Percentiles rank a stretch among this genome's conserved stretches.
Evolutionary conservation across 2,888 invertebrate species (phyloP).

Genomic region (Diaperis boleti): DNA sequence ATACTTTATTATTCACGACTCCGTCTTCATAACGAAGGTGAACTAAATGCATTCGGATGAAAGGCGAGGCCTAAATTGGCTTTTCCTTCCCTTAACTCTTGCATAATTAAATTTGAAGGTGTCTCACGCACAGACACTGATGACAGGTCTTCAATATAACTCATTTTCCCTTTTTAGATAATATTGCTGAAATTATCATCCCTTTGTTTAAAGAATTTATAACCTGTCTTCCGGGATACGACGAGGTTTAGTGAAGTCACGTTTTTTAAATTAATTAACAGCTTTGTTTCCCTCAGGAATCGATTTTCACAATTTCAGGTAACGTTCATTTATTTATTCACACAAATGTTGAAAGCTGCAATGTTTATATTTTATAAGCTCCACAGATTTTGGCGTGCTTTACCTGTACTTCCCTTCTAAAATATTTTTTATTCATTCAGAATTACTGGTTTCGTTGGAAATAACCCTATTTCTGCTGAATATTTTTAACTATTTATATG

Average conservation of each 20-base stretch:
- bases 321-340: constrained; percentile 6
- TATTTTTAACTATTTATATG: constrained; percentile 9
- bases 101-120: constrained; percentile 40
- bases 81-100: constrained; percentile 42
- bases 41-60: constrained; percentile 43
- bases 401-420: constrained; percentile 19
- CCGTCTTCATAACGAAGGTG: constrained; percentile 36
- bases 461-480: constrained; percentile 24
- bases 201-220: constrained; percentile 6
- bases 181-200: constrained; percentile 28
- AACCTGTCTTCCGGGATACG: constrained; percentile 14
- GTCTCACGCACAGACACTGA: constrained; percentile 28
- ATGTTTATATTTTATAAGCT: not conserved
- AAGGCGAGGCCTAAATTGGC: constrained; percentile 42
- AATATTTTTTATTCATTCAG: constrained; percentile 29
- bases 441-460: constrained; percentile 18
- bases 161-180: constrained; percentile 5
- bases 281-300: constrained; percentile 29
- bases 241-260: constrained; percentile 12
- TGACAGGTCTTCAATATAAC: constrained; percentile 22
- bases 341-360: not conserved
- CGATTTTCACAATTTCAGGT: constrained; percentile 18
- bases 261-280: constrained; percentile 34
- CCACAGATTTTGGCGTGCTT: too few species aligned
- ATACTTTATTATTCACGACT: constrained; percentile 39